Percentiles rank a stretch among this genome's conserved stretches.
phyloP scores from a whole-genome alignment of 2,888 invertebrate genomes.

The Parochlus steinenii region DNA sequence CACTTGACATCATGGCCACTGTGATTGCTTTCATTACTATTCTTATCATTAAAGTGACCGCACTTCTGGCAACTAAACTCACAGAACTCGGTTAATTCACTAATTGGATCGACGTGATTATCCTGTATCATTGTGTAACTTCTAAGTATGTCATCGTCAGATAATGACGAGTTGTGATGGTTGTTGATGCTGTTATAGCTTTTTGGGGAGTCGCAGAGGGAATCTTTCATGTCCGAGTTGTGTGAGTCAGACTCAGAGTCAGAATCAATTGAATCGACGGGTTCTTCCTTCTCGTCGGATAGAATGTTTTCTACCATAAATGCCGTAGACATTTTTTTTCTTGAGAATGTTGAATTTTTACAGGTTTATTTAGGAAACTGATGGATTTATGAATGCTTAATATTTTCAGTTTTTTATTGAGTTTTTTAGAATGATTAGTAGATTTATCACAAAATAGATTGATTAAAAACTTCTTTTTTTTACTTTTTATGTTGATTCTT shows the following conservation, averaged over 20 bases:
- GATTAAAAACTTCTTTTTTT: too few species aligned
- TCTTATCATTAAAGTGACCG: slow-evolving; percentile 19
- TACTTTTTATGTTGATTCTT: too few species aligned
- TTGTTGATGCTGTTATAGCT: slow-evolving; percentile 12
- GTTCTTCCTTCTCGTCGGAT: slow-evolving; percentile 22
- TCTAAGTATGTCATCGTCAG: slow-evolving; percentile 14
- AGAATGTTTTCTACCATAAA: slow-evolving; percentile 28
- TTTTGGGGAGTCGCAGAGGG: slow-evolving; percentile 17
- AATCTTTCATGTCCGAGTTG: slow-evolving; percentile 20
- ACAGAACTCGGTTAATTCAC: too few species aligned
- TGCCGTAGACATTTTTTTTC: slow-evolving; percentile 25
- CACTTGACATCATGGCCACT: slow-evolving; percentile 23
- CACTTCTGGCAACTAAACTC: slow-evolving; percentile 24
- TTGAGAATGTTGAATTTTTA: neutral
- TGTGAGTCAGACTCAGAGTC: slow-evolving; percentile 18
- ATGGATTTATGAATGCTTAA: too few species aligned
- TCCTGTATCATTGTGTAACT: slow-evolving; percentile 15
- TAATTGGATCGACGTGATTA: slow-evolving; percentile 5
- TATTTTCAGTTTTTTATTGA: too few species aligned
- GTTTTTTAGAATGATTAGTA: too few species aligned
- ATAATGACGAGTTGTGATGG: slow-evolving; percentile 6
- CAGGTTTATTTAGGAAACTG: too few species aligned
- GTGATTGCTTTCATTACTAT: slow-evolving; percentile 17
- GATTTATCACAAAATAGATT: too few species aligned
- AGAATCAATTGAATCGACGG: slow-evolving; percentile 18